Base-by-base conservation (phyloP, 2,797 vertebrate genomes). In the Mareca penelope region DNA sequence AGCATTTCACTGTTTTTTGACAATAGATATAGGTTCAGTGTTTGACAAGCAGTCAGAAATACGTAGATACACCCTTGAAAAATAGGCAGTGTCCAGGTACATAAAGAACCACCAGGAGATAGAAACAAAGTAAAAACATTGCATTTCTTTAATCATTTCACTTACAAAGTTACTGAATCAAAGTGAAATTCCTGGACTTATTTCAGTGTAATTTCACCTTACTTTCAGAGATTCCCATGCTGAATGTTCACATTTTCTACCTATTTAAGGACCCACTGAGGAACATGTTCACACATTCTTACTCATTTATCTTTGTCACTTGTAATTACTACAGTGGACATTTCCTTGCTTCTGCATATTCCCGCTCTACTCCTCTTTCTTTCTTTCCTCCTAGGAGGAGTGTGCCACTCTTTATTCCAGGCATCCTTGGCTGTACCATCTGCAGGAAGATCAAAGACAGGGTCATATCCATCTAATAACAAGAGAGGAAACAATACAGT, bases 271-370 rank as follows among this genome's bases (percentile, higher is more conserved):
- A 92, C 68, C 93, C 52, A 89, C 78, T 71, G 96, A 97, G 90
- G 94, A 96, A 89, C 82, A 89, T 76, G 67, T 85, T 96, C 94
- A 84, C 83, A 90, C 29, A 86, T 95, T 85, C 77, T 94, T 93
- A 78, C 73, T 97, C 93, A 92, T 97, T 97, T 95, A 90, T 96
- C 96, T 96, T 97, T 94, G 94, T 96, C 96, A 97, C 73, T 96
- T 96, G 85, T 95, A 96, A 95, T 97, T 97, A 96, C 86, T 70
- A 91, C 52, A 89, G 84, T 82, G 94, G 75, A n/a, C 73, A 83
- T 91, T 93, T 94, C 57, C 85, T 80, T 97, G 50, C 75, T 60
- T 85, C 87, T 93, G 40, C 69, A 88, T 64, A 92, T 77, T 84
- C 40, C 92, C 1, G 0, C 82, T 92, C 81, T 95, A 42, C 91